Evolutionary conservation across 2,113 vertebrate species (phyloP).

Genomic region (Brevimyrus niger): DNA sequence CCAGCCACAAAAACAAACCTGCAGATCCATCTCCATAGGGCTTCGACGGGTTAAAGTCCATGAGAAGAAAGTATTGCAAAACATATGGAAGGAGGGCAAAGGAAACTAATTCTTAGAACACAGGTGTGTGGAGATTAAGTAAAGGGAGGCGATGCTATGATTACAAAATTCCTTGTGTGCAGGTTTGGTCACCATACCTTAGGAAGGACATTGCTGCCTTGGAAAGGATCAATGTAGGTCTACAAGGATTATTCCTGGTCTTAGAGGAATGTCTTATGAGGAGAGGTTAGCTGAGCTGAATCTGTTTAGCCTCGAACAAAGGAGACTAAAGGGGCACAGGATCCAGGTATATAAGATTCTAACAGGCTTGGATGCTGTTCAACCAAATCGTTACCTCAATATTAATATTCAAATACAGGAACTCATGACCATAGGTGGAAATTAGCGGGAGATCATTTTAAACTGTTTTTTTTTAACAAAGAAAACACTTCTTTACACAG

Average conservation of each 20-base stretch:
- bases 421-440: not conserved
- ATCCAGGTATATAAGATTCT: not conserved
- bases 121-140: not conserved
- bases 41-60: not conserved
- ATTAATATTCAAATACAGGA: not conserved
- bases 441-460: not conserved
- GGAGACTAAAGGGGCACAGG: not conserved
- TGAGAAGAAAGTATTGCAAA: not conserved
- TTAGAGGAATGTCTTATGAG: not conserved
- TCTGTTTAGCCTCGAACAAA: not conserved
- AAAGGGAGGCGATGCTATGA: not conserved
- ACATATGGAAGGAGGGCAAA: not conserved
- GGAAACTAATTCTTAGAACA: not conserved
- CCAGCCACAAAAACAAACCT: not conserved
- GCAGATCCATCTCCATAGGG: not conserved
- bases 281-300: not conserved
- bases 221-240: not conserved
- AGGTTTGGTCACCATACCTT: not conserved
- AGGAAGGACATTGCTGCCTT: not conserved
- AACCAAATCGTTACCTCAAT: not conserved
- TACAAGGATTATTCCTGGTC: not conserved
- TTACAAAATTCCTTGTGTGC: not conserved
- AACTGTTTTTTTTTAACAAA: too few relatives aligned
- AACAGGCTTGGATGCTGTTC: not conserved
- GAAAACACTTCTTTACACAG: not conserved